Evolutionary conservation across 2,888 invertebrate genomes (phyloP).

Genomic region (Abrostola tripartita): DNA sequence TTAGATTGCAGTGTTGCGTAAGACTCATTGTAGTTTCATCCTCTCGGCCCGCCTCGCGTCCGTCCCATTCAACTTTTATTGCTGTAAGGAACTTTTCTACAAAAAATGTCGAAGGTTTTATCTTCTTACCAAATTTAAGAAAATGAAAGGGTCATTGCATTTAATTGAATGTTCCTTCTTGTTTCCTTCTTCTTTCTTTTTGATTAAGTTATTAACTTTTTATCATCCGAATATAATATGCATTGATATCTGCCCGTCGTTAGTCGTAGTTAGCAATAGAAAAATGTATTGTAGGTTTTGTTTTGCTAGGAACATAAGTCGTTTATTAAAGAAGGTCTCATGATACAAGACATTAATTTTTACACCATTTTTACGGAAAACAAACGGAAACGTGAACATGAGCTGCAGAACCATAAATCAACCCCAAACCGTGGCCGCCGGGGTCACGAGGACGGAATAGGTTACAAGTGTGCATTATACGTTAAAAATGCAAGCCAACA

Average conservation of each 20-base stretch:
- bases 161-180: too few species aligned
- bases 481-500: constrained; percentile 18
- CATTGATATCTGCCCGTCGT: too few species aligned
- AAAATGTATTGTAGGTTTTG: constrained; percentile 35
- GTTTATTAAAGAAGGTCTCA: background rate
- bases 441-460: constrained; percentile 21
- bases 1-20: constrained; percentile 68
- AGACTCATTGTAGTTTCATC: constrained; percentile 77
- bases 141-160: too few species aligned
- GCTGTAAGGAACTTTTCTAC: constrained; percentile 15
- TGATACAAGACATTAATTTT: background rate
- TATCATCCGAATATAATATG: too few species aligned
- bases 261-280: too few species aligned
- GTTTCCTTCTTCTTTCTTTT: too few species aligned
- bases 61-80: constrained; percentile 68
- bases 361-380: background rate
- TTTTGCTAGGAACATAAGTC: constrained; percentile 1
- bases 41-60: constrained; percentile 45
- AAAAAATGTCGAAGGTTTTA: too few species aligned
- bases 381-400: background rate
- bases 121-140: too few species aligned
- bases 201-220: too few species aligned
- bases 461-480: constrained; percentile 40
- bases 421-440: background rate
- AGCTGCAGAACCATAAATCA: constrained; percentile 6